A percentile compares a stretch with the other conserved stretches of the same genome.
Evolutionary conservation across 1,140 invertebrate genomes (phyloP).

Genomic region (Mercenaria mercenaria): DNA sequence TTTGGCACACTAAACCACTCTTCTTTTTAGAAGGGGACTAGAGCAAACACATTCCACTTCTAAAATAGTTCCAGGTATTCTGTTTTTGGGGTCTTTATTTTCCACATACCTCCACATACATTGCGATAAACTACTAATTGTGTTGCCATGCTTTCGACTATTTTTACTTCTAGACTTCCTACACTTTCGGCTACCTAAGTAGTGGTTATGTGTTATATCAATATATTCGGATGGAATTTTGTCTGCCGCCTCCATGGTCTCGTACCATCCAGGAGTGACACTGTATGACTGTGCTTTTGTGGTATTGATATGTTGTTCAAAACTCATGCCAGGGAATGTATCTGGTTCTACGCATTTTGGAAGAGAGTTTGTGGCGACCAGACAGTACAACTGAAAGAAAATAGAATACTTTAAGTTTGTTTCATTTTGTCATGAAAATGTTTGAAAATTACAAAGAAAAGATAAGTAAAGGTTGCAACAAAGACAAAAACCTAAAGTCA

Average conservation of each 20-base stretch:
- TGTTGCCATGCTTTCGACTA: neutral
- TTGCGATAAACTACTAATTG: neutral
- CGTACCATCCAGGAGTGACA: constrained; percentile 6
- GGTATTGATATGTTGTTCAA: neutral
- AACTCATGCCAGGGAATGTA: neutral
- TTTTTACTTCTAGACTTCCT: neutral
- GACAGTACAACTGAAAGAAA: no score
- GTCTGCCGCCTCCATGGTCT: neutral
- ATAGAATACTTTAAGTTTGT: no score
- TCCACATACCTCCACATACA: constrained; percentile 29
- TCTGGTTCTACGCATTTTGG: neutral
- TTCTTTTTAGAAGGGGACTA: constrained; percentile 11
- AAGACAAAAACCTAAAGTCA: no score
- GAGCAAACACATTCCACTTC: constrained; percentile 27
- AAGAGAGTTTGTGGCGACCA: neutral
- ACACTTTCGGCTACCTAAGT: neutral
- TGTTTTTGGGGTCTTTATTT: constrained; percentile 9
- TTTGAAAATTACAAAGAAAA: no score
- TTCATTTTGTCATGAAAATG: no score
- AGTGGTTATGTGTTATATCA: neutral
- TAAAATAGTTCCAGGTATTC: constrained; percentile 3
- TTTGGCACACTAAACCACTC: neutral
- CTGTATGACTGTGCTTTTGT: neutral
- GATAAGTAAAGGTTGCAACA: no score
- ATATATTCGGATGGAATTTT: neutral